Base-by-base conservation (phyloP, 2,797 vertebrate species). In the Chelonia mydas region DNA sequence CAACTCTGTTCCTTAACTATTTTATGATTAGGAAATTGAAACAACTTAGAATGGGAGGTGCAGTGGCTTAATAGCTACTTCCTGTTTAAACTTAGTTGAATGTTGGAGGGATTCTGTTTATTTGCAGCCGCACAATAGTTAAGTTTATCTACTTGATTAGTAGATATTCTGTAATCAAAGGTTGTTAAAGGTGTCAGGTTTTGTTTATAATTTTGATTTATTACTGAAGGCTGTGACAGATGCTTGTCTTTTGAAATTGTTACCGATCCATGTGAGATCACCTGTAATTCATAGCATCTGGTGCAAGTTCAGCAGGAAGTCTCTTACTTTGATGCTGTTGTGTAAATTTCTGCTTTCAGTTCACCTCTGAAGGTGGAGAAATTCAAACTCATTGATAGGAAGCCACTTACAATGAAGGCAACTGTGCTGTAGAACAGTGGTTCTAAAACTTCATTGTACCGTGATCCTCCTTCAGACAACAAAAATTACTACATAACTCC, bases 211-310 rank as follows among this genome's bases (percentile, higher is more conserved):
- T 95, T 93, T 72, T 9, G 83, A 45, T 88, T 78, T 87, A 6
- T 83, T 61, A 23, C 54, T 79, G 94, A 2, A 33, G 72, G 28
- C 86, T 61, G 82, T 33, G 76, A n/a, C 78, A 57, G 90, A 84
- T 45, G 77, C 15, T 72, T 68, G 90, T 6, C 91, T 96, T 96
- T 93, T 92, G 94, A 87, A 85, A 90, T 15, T 9, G 79, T 74
- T 1, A 3, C 90, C 74, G 55, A 55, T 84, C 88, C 89, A 81
- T 87, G 0, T 5, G 72, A 50, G 93, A 96, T 95, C 94, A 91
- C 96, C 96, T 95, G 95, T 86, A 77, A 90, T 93, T 93, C 89
- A 76, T 92, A 94, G 93, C 94, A 88, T 92, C 84, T 96, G 90
- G 90, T 1, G 0, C 86, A 77, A 92, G 88, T 47, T 95, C 95